These are phyloP conservation scores for Pissodes strobi DNA, from an alignment of 1,140 invertebrate species.

Conservation along the genomic window DNA sequence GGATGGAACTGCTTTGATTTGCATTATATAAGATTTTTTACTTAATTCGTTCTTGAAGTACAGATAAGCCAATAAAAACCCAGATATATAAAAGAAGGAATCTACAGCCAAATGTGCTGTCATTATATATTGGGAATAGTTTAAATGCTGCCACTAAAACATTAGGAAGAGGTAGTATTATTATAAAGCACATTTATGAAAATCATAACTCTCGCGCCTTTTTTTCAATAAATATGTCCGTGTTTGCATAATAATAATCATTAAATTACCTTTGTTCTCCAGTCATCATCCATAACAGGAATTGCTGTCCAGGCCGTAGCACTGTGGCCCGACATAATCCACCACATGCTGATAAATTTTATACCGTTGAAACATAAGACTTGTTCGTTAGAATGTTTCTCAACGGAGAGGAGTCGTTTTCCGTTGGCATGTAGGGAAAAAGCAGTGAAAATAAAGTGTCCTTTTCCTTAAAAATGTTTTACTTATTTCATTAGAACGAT, in stretches of 20 bases:
- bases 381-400: conserved; percentile 31
- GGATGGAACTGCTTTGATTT: conserved; percentile 38
- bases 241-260: not conserved
- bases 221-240: too few relatives aligned
- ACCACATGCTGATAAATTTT: conserved; percentile 50
- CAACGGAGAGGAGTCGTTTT: conserved; percentile 35
- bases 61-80: conserved; percentile 42
- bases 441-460: conserved; percentile 34
- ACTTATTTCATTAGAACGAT: too few relatives aligned
- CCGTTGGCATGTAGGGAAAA: conserved; percentile 41
- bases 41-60: conserved; percentile 40
- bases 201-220: too few relatives aligned
- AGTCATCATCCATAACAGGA: not conserved
- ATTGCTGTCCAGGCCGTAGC: not conserved
- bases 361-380: conserved; percentile 50
- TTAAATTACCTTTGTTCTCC: conserved; percentile 4
- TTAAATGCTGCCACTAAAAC: conserved; percentile 32
- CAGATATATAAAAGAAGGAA: conserved; percentile 47
- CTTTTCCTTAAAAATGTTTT: too few relatives aligned
- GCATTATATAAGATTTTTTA: conserved; percentile 17
- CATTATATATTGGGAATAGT: conserved; percentile 33
- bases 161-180: not conserved
- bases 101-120: conserved; percentile 39
- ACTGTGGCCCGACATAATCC: conserved; percentile 47
- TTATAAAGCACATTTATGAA: too few relatives aligned